Evolutionary conservation across 2,888 invertebrate genomes (phyloP).

Genomic region (Brachylomia viminalis): DNA sequence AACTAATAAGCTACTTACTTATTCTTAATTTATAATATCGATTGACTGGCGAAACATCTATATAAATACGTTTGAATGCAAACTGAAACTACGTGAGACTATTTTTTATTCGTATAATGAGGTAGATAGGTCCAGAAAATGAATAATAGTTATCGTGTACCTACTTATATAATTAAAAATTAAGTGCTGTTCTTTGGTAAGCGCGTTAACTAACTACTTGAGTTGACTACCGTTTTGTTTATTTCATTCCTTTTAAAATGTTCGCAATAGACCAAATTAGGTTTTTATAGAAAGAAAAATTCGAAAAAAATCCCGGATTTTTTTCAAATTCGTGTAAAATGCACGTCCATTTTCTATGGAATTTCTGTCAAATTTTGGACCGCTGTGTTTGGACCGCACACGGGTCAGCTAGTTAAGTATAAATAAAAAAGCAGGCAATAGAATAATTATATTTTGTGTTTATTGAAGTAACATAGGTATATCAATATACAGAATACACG

Average conservation of each 20-base stretch:
- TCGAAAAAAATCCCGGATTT: too few relatives aligned
- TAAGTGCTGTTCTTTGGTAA: neutral
- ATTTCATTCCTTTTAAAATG: neutral
- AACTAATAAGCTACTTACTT: slow-evolving; percentile 15
- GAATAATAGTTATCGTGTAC: too few relatives aligned
- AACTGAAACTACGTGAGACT: neutral
- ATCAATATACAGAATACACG: slow-evolving; percentile 3
- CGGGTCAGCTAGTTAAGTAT: neutral
- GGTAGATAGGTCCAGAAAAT: too few relatives aligned
- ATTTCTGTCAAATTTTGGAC: too few relatives aligned
- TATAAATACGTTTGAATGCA: neutral
- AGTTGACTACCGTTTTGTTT: neutral
- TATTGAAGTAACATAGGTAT: neutral
- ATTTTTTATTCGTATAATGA: neutral
- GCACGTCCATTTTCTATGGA: neutral
- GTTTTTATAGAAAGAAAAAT: too few relatives aligned
- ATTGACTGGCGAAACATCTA: neutral
- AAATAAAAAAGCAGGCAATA: neutral
- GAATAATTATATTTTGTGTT: neutral
- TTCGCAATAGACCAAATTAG: neutral
- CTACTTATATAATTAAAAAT: too few relatives aligned
- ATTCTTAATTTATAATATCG: neutral
- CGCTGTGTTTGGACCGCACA: too few relatives aligned
- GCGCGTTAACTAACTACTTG: too few relatives aligned
- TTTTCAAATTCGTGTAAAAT: neutral